Base-by-base conservation (phyloP, 1,140 invertebrate genomes). In the Drosophila asahinai region DNA sequence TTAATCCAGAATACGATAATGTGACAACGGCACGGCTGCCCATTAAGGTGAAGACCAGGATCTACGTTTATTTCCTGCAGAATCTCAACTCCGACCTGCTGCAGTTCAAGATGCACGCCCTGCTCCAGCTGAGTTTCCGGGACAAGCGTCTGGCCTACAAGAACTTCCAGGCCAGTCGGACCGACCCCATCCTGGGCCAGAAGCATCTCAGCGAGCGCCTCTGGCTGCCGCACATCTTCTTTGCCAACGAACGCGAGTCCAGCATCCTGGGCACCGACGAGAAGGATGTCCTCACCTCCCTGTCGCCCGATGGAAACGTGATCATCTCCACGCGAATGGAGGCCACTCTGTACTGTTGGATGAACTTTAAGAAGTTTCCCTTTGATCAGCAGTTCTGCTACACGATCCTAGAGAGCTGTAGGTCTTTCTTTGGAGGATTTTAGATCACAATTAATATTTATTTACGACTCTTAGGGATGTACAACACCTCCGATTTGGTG, bases 291-390 rank as follows among this genome's bases (percentile, higher is more conserved):
- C 94, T 97, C 0, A 95, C 97, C 8, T 96, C 96, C 0, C 95
- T 97, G 60, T 95, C 95, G 12, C 95, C 96, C 0, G 94, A 95
- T 33, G 97, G 97, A 12, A 95, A 95, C 79, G 96, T 97, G 2
- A 94, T 96, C 5, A 95, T 97, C 70, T 96, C 96, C 60, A 95
- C 96, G 9, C 91, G 97, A 78, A 94, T 97, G 92, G 96, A 97
- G 91, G 95, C 96, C 0, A 96, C 95, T 2, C 94, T 97, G 5
- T 96, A 97, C 73, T 97, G 97, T 83, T 96, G 96, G 93, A 96
- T 97, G 95, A 95, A 97, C 83, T 93, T 97, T 25, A 95, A 97
- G 90, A 97, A 97, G 91, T 97, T 97, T 77, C 97, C 97, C 2
- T 97, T 97, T 74, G 97, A 97, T 82, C 95, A 96, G 61, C 97